Conservation (phyloP, 2,888 invertebrate species). For the Mongoloraphidia duomilia region DNA sequence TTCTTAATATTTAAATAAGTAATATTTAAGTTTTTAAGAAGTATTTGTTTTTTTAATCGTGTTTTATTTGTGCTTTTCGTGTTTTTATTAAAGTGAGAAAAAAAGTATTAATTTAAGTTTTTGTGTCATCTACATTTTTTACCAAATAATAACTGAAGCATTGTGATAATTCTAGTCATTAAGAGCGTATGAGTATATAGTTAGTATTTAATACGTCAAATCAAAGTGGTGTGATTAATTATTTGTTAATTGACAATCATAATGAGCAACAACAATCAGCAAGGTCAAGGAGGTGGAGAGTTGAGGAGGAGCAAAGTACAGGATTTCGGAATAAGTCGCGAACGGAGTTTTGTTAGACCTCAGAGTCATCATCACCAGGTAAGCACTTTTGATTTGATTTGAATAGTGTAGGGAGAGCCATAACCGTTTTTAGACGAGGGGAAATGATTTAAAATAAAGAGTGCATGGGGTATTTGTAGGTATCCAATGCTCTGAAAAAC, state of each 20-base stretch:
- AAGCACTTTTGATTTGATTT: slow-evolving; percentile 6
- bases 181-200: not conserved
- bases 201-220: not conserved
- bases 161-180: slow-evolving; percentile 4
- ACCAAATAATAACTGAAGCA: not conserved
- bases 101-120: too few relatives aligned
- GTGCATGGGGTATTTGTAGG: too few relatives aligned
- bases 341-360: slow-evolving; percentile 54
- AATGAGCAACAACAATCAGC: not conserved
- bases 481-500: too few relatives aligned
- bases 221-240: not conserved
- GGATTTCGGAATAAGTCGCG: slow-evolving; percentile 41
- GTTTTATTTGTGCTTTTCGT: not conserved
- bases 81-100: not conserved
- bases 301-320: slow-evolving; percentile 5
- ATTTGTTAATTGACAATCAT: not conserved
- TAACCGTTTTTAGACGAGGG: too few relatives aligned
- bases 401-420: too few relatives aligned
- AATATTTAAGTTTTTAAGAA: too few relatives aligned
- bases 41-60: not conserved
- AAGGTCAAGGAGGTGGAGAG: not conserved
- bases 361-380: slow-evolving; percentile 38
- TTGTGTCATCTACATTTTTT: not conserved
- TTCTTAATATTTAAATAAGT: too few relatives aligned
- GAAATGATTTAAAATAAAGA: too few relatives aligned